Base-by-base conservation (phyloP, 2,888 invertebrate species). In the Synanthedon myopaeformis region DNA sequence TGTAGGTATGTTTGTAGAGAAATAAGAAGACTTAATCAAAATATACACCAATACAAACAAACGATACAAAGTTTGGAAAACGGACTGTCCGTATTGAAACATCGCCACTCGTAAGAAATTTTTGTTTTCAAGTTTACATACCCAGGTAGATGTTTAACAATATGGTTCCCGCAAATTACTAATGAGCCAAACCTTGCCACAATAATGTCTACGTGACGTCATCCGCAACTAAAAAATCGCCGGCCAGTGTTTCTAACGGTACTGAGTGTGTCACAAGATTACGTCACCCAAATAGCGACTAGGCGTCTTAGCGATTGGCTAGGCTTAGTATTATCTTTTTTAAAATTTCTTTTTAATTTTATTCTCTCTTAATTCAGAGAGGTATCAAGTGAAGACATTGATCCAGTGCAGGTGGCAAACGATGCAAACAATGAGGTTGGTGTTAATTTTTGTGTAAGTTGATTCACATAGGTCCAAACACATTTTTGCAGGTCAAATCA, bases 11-110 rank as follows among this genome's bases (percentile, higher is more conserved):
- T 42, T 61, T 58, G n/a, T 63, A 84, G 84, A 56, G 82, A 84
- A 60, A 79, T 84, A 56, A 67, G 74, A 56, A 69, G 75, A 55
- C 60, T 85, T 45, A 76, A 68, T 54, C 81, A 76, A 53, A 80
- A 82, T 3, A 58, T 69, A 0, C 76, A 80, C 50, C 69, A 77
- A 35, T 74, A 75, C 54, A 82, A 84, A 51, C 75, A 79, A 54
- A 72, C 72, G 0, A 70, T 82, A 23, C 56, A 67, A 52, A 70
- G 68, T 51, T 56, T 84, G 12, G 68, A 73, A 49, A 73, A 66
- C 6, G 79, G 82, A 55, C 56, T 75, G 56, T 69, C 79, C 0
- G 52, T 58, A 41, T 59, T 54, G 56, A 69, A 66, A 41, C 71
- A 64, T 55, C 65, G 66, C n/a, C 57, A 61, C 1, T 62, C 70